Percentiles rank a stretch among this genome's conserved stretches.
Evolutionary conservation across 2,888 invertebrate species (phyloP).

Genomic region (Pantelozetes paolii): DNA sequence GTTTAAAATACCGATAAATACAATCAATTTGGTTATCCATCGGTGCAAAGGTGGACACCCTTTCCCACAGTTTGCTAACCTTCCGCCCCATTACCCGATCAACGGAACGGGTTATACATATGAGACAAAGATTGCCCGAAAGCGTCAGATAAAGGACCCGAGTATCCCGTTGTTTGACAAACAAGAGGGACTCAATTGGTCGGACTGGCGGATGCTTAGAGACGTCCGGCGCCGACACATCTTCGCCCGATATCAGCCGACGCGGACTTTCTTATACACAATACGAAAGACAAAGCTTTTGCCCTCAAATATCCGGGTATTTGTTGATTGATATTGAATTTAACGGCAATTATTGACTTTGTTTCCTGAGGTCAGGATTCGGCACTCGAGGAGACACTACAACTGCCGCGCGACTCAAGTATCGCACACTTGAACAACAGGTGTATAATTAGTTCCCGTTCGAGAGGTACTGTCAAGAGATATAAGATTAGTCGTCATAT

Average conservation of each 20-base stretch:
- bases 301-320: conserved; percentile 66
- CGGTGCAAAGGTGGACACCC: background rate
- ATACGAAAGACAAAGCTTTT: conserved; percentile 78
- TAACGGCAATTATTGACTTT: background rate
- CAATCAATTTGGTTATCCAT: background rate
- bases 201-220: conserved; percentile 75
- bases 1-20: background rate
- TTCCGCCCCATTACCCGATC: conserved; percentile 35
- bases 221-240: conserved; percentile 67
- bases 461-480: conserved; percentile 69
- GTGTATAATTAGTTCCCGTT: conserved; percentile 83
- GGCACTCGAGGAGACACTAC: conserved; percentile 69
- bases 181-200: conserved; percentile 58
- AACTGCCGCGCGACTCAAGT: conserved; percentile 70
- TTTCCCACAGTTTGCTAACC: conserved; percentile 33
- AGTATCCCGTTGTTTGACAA: conserved; percentile 37
- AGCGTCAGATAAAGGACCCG: conserved; percentile 38
- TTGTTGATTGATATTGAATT: conserved; percentile 35
- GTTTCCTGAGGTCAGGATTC: conserved; percentile 59
- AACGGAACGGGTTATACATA: conserved; percentile 38
- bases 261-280: conserved; percentile 73
- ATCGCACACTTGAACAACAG: conserved; percentile 65
- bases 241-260: conserved; percentile 68
- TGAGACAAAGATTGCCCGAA: conserved; percentile 39
- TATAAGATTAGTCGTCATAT: conserved; percentile 87